Base-by-base conservation (phyloP, 2,113 vertebrate genomes). In the Cyprichromis sp. region DNA sequence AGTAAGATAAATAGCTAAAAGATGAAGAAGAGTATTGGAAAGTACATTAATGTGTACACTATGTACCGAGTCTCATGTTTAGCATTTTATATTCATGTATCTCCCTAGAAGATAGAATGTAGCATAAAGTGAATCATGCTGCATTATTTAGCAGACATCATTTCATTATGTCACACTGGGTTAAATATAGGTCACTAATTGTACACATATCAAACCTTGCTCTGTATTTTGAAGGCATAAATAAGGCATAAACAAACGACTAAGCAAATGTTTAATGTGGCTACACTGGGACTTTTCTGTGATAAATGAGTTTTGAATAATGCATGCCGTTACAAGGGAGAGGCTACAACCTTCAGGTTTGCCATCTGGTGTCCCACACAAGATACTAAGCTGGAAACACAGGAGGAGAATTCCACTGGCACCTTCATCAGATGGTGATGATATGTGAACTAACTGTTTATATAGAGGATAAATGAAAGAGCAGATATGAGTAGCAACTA, bases 251-350 rank as follows among this genome's bases (percentile, higher is more conserved):
- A 93, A 94, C 88, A 92, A 95, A 95, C 8, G 76, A 91, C 83
- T 80, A 80, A 16, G 80, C 17, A 82, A 88, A 91, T 89, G 82
- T 90, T 92, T 87, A 91, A 88, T 90, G 87, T 91, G 85, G 86
- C 85, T 85, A 85, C 89, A 78, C 84, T 29, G 90, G 81, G 91
- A 92, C 83, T 86, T 91, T 83, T 82, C 85, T 86, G 92, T 95
- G 92, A 94, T 94, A 68, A 93, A 94, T 93, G 90, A 83, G 59
- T 86, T 92, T 84, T 95, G 92, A 94, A 94, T 95, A 94, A 95
- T 94, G 90, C 85, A 95, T 92, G 91, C 71, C 85, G 31, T 86
- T 93, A 90, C 90, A 89, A 87, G 81, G 34, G 36, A 81, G 79
- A 89, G 91, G 82, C 94, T 90, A 73, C 88, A 95, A 91, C 91